Base-by-base conservation (phyloP, 2,797 vertebrate species). In the Hyperoplus lanceolatus region DNA sequence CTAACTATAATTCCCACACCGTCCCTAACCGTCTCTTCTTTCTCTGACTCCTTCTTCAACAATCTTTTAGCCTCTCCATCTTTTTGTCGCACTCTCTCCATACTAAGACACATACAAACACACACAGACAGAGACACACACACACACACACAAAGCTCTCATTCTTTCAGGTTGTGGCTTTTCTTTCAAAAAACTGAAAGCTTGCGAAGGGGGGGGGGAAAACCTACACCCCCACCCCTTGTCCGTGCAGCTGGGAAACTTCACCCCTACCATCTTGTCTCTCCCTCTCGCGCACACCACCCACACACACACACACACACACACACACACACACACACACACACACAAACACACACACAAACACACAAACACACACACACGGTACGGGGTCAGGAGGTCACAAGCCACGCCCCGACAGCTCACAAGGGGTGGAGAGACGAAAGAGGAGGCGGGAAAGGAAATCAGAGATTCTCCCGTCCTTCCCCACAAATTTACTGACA, bases 91-190 rank as follows among this genome's bases (percentile, higher is more conserved):
- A 41, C 76, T 69, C 61, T 59, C 46, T 58, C 57, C 57, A 56
- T 66, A 55, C 49, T 68, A 21, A 38, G 29, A 29, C 29, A 29
- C 29, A 29, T 29, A 29, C 29, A 29, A 29, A 29, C 29, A 75
- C 16, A 67, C 29, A 41, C 64, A 46, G 14, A 57, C 64, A 75
- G 54, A 69, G 60, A 82, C 68, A 70, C 73, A 80, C 62, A 77
- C 87, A 76, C 1, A 89, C 80, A 93, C 87, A 73, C 88, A 95
- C 92, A 95, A 93, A 95, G 94, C 88, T 82, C 89, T 93, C 88
- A 92, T 94, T 95, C 93, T 94, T 91, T 93, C 81, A 90, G 83
- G 89, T 86, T 87, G 90, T 87, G 88, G 90, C 91, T 93, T 94
- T 92, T 90, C 91, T 92, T 93, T 93, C 86, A 85, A 87, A 85